phyloP scores from a whole-genome alignment of 2,888 invertebrate genomes.

The Erebia aethiops region DNA sequence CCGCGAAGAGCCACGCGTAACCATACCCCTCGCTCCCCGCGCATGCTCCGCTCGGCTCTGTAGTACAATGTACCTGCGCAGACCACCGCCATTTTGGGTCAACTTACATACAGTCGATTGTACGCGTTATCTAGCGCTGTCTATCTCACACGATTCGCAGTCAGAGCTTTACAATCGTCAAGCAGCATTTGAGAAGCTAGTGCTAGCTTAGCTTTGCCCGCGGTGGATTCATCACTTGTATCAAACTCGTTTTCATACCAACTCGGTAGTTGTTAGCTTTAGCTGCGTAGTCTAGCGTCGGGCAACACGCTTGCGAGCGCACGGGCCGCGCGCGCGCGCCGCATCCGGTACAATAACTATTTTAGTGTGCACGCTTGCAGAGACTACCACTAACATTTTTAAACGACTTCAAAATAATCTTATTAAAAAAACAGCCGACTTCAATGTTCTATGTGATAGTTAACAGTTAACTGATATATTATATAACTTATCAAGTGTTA shows the following conservation, averaged over 20 bases:
- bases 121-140: too few relatives aligned
- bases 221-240: constrained; percentile 28
- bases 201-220: neutral
- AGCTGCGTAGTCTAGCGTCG: constrained; percentile 52
- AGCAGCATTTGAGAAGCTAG: neutral
- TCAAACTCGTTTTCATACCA: constrained; percentile 52
- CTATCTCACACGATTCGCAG: too few relatives aligned
- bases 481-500: too few relatives aligned
- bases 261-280: constrained; percentile 57
- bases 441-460: neutral
- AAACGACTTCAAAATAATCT: neutral
- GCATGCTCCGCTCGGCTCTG: too few relatives aligned
- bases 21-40: too few relatives aligned
- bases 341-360: constrained; percentile 70
- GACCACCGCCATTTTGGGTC: too few relatives aligned
- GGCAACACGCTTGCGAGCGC: constrained; percentile 54
- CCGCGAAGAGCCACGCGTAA: too few relatives aligned
- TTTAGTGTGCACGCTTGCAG: constrained; percentile 60
- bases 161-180: too few relatives aligned
- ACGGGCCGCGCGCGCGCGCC: constrained; percentile 55
- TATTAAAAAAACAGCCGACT: neutral
- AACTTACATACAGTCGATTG: too few relatives aligned
- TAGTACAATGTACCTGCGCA: too few relatives aligned
- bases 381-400: constrained; percentile 48
- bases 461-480: neutral